Conservation (phyloP, 2,888 invertebrate species). For the Lobophora halterata region DNA sequence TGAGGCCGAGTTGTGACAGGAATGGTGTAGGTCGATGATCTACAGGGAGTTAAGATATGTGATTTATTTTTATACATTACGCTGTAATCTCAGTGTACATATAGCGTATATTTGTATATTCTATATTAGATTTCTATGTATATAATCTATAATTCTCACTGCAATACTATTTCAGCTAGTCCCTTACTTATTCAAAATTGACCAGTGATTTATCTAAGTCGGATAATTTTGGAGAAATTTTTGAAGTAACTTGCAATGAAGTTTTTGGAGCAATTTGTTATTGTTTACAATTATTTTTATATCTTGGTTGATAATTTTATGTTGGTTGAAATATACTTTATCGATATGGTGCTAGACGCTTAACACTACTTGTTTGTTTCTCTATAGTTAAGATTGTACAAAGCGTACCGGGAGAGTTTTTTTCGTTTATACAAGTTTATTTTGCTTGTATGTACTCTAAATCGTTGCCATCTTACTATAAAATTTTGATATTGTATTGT, state of each 20-base stretch:
- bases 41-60: constrained; percentile 57
- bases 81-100: constrained; percentile 69
- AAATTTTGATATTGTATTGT: constrained; percentile 40
- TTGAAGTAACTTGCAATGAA: constrained; percentile 33
- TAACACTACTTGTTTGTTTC: constrained; percentile 64
- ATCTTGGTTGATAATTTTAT: constrained; percentile 74
- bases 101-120: constrained; percentile 61
- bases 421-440: constrained; percentile 30
- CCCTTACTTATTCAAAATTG: constrained; percentile 65
- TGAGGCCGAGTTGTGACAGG: constrained; percentile 47
- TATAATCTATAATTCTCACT: constrained; percentile 57
- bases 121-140: constrained; percentile 56
- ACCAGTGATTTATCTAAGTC: constrained; percentile 53
- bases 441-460: constrained; percentile 51
- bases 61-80: constrained; percentile 70
- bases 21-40: constrained; percentile 22
- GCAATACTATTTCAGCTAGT: constrained; percentile 73
- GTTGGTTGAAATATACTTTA: constrained; percentile 71
- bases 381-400: constrained; percentile 62
- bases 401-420: constrained; percentile 37
- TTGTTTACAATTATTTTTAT: constrained; percentile 58
- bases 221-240: constrained; percentile 39
- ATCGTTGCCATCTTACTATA: constrained; percentile 60
- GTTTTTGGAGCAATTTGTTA: constrained; percentile 51
- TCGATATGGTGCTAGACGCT: constrained; percentile 80